These are phyloP conservation scores for Zeuzera pyrina DNA, from an alignment of 2,888 invertebrate species.

Conservation along the genomic window DNA sequence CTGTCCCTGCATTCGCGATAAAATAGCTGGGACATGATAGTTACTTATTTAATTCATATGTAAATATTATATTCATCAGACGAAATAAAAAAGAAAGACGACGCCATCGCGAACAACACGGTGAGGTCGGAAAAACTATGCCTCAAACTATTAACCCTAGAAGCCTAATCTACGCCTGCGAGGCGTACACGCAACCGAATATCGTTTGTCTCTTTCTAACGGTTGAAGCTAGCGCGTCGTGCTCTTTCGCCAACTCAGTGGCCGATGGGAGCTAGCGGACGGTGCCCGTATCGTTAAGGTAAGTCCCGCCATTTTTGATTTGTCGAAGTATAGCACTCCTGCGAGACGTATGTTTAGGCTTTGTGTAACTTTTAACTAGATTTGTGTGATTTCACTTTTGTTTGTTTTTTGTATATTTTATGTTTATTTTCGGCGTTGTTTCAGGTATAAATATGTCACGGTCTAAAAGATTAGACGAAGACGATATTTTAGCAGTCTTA, in stretches of 20 bases:
- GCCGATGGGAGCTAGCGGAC: constrained; percentile 9
- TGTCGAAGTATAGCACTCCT: constrained; percentile 4
- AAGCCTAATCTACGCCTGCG: constrained; percentile 8
- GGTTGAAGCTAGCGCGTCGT: constrained; percentile 4
- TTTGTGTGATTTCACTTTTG: constrained; percentile 4
- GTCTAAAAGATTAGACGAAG: constrained; percentile 3
- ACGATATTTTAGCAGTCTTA: constrained; percentile 5
- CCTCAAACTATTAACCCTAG: constrained; percentile 4
- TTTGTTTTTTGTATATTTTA: constrained; percentile 2
- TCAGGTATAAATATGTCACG: constrained; percentile 5
- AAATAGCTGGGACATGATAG: too few relatives aligned
- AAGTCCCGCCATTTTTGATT: constrained; percentile 10
- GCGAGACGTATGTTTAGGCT: constrained; percentile 10
- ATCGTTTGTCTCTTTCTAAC: constrained; percentile 5
- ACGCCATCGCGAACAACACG: too few relatives aligned
- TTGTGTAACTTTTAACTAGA: constrained; percentile 10
- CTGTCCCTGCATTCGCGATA: too few relatives aligned
- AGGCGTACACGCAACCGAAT: constrained; percentile 10
- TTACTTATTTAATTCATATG: too few relatives aligned
- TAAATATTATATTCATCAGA: too few relatives aligned
- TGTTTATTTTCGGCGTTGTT: constrained; percentile 3
- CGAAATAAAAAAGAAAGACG: too few relatives aligned
- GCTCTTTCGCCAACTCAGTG: constrained; percentile 12
- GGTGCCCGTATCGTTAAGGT: constrained; percentile 11
- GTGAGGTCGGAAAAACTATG: too few relatives aligned